These are phyloP conservation scores for Physeter macrocephalus DNA, from an alignment of 2,113 vertebrate genomes.

Conservation along the genomic window DNA sequence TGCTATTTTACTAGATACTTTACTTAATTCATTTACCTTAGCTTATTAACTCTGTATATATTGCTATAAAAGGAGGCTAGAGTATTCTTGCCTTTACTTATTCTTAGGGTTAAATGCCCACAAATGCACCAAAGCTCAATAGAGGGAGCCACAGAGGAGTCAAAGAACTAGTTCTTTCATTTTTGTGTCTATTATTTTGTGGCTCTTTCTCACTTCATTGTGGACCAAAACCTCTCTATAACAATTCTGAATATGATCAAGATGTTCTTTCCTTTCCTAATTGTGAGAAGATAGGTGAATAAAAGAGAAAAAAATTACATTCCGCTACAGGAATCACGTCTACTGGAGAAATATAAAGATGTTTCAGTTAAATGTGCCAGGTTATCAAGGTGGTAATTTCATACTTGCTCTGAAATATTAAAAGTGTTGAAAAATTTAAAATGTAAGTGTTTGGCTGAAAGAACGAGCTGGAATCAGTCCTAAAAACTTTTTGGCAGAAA, in stretches of 20 bases:
- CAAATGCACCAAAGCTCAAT: background rate
- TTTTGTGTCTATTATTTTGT: background rate
- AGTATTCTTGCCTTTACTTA: background rate
- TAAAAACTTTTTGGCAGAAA: conserved; percentile 75
- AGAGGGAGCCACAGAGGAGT: background rate
- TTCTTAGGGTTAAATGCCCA: background rate
- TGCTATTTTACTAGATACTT: background rate
- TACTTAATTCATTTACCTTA: background rate
- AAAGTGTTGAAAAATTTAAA: conserved; percentile 62
- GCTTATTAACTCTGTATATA: background rate
- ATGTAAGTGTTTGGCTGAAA: conserved; percentile 69
- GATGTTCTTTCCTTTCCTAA: background rate
- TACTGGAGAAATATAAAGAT: background rate
- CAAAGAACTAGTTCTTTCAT: background rate
- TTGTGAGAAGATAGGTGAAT: background rate
- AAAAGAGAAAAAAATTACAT: background rate
- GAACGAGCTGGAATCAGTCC: conserved; percentile 74
- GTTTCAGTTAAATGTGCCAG: conserved; percentile 1
- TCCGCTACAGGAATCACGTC: background rate
- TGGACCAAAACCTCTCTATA: background rate
- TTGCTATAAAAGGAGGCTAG: background rate
- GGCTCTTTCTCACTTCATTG: background rate
- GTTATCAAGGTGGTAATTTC: conserved; percentile 22
- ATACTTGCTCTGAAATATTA: conserved; percentile 53
- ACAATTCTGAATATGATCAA: background rate